Conservation (phyloP, 2,797 vertebrate genomes). For the Capromys pilorides region DNA sequence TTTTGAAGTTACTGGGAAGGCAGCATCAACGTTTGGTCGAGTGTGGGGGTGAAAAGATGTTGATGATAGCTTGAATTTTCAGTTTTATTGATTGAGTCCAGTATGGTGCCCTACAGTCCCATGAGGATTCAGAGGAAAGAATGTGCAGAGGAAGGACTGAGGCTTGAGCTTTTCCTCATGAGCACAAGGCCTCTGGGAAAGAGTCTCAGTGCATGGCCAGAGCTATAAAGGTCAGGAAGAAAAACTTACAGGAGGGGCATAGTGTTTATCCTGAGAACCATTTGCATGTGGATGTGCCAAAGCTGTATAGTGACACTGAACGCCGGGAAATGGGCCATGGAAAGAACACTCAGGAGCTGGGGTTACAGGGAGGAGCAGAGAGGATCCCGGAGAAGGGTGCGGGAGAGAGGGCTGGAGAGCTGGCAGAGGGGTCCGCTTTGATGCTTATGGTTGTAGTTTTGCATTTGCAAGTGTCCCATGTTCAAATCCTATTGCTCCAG, state of each 20-base stretch:
- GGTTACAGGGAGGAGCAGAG: too few species aligned
- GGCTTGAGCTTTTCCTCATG: not conserved
- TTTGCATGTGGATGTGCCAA: not conserved
- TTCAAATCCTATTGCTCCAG: not conserved
- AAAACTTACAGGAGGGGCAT: not conserved
- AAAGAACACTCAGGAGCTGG: not conserved
- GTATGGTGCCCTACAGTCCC: rapidly evolving
- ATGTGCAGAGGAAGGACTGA: not conserved
- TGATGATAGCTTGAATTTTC: not conserved
- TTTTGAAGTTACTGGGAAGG: not conserved
- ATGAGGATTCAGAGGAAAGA: not conserved
- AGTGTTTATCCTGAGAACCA: not conserved
- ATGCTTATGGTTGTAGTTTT: not conserved
- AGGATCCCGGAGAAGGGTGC: too few species aligned
- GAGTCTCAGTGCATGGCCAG: not conserved
- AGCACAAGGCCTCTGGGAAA: not conserved
- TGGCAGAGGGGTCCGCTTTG: not conserved
- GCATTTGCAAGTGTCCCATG: not conserved
- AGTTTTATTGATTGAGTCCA: not conserved
- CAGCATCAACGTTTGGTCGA: not conserved
- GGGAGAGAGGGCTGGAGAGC: not conserved
- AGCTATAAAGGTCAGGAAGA: not conserved
- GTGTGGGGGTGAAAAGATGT: not conserved
- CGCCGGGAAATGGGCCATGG: rapidly evolving
- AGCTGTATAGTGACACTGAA: too few species aligned